Evolutionary conservation across 2,797 vertebrate genomes (phyloP).

Genomic region (Telmatherina bonti): DNA sequence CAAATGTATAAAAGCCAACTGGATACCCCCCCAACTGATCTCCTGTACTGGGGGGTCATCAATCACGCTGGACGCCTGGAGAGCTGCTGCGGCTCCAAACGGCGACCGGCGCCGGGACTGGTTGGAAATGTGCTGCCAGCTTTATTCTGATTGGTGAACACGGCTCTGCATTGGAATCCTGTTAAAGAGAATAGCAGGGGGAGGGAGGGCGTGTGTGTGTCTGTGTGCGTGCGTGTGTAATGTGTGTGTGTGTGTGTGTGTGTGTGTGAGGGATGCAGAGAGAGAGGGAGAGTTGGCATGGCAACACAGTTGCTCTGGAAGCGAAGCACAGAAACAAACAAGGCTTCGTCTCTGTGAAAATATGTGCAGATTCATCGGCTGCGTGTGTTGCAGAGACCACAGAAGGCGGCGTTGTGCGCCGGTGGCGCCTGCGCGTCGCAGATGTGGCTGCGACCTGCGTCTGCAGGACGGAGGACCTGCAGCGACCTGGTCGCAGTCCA

Average conservation of each 20-base stretch:
- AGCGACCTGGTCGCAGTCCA: no score
- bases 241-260: no score
- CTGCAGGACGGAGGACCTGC: no score
- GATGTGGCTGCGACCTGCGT: no score
- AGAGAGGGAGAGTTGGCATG: conserved; percentile 75
- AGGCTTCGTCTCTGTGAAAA: conserved; percentile 59
- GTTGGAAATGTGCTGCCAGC: conserved; percentile 68
- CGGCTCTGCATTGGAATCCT: conserved; percentile 81
- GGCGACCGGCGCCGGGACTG: conserved; percentile 69
- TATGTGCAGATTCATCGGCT: conserved; percentile 62
- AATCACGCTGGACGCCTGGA: conserved; percentile 63
- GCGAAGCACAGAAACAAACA: conserved; percentile 77
- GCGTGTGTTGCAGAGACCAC: conserved; percentile 45
- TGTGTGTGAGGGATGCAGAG: no score
- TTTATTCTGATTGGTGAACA: conserved; percentile 77
- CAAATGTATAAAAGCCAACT: conserved; percentile 42
- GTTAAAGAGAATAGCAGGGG: conserved; percentile 74
- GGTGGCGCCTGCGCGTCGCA: no score
- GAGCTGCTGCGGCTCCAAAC: conserved; percentile 61
- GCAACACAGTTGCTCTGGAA: conserved; percentile 78
- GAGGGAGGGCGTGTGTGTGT: conserved; percentile 44
- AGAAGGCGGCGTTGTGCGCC: conserved; percentile 30
- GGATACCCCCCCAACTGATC: conserved; percentile 18
- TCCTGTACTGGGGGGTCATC: conserved; percentile 54
- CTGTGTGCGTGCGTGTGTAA: conserved; percentile 6